A percentile compares a stretch with the other conserved stretches of the same genome.
phyloP scores from a whole-genome alignment of 2,113 vertebrate genomes.

The Anas platyrhynchos region DNA sequence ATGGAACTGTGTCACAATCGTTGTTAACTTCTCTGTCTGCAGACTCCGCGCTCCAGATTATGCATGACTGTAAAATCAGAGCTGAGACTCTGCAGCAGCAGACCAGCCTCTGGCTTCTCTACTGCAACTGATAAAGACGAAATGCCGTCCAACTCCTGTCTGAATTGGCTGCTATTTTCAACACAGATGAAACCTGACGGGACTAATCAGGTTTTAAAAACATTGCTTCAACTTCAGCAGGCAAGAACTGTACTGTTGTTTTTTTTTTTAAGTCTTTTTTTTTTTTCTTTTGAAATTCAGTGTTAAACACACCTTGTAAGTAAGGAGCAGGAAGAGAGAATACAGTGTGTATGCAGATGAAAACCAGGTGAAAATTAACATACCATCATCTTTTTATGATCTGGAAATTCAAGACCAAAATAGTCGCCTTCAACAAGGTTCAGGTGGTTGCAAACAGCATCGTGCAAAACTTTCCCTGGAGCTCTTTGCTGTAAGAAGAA shows the following conservation, averaged over 20 bases:
- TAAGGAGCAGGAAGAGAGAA: background rate
- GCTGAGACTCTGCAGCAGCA: background rate
- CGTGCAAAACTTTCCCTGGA: constrained; percentile 91
- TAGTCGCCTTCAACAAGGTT: constrained; percentile 98
- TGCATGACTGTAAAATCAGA: background rate
- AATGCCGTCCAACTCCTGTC: background rate
- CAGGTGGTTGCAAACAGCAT: constrained; percentile 92
- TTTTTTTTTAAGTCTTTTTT: background rate
- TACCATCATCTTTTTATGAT: constrained; percentile 94
- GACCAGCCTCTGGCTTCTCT: background rate
- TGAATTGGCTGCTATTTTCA: background rate
- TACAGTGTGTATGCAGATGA: background rate
- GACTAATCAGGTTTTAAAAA: constrained; percentile 31
- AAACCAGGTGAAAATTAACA: constrained; percentile 40
- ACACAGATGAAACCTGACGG: constrained; percentile 27
- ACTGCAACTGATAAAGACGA: background rate
- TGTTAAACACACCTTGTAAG: background rate
- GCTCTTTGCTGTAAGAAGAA: constrained; percentile 88
- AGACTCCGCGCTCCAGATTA: background rate
- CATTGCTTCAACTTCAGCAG: background rate
- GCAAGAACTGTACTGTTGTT: background rate
- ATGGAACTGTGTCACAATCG: background rate
- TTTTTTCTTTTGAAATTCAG: background rate
- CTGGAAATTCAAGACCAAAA: constrained; percentile 95
- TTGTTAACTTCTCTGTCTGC: background rate